Conservation (phyloP, 2,797 vertebrate species). For the Myotis pilosus region DNA sequence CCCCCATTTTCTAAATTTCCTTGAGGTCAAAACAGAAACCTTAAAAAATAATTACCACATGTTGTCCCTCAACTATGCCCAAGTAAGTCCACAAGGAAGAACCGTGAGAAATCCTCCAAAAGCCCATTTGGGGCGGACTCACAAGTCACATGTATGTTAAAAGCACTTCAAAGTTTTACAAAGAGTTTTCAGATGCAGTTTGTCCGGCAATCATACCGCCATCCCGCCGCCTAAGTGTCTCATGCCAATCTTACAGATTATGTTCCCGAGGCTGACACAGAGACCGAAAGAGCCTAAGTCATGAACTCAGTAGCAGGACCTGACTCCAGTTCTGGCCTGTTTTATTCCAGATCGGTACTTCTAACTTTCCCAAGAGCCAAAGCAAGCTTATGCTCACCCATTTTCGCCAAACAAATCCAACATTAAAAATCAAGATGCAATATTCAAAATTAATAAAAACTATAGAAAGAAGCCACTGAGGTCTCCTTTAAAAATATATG, state of each 20-base stretch:
- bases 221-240: neutral
- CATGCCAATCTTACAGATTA: neutral
- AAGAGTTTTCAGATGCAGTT: neutral
- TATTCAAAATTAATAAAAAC: constrained; percentile 71
- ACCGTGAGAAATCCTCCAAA: neutral
- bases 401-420: constrained; percentile 54
- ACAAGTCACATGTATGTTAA: neutral
- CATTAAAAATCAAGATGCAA: constrained; percentile 20
- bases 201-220: neutral
- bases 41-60: neutral
- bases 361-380: neutral
- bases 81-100: neutral
- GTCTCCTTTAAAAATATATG: constrained; percentile 44
- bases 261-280: neutral
- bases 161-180: neutral
- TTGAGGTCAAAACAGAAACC: constrained; percentile 15
- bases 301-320: neutral
- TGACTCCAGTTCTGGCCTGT: neutral
- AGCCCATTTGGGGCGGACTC: neutral
- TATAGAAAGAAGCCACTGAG: constrained; percentile 43
- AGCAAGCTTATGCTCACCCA: constrained; percentile 25
- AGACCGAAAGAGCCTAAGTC: neutral
- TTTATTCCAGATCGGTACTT: neutral
- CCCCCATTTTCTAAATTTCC: neutral
- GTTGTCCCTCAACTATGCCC: neutral